These are phyloP conservation scores for Graptemys geographica DNA, from an alignment of 2,797 vertebrate genomes.

Conservation along the genomic window DNA sequence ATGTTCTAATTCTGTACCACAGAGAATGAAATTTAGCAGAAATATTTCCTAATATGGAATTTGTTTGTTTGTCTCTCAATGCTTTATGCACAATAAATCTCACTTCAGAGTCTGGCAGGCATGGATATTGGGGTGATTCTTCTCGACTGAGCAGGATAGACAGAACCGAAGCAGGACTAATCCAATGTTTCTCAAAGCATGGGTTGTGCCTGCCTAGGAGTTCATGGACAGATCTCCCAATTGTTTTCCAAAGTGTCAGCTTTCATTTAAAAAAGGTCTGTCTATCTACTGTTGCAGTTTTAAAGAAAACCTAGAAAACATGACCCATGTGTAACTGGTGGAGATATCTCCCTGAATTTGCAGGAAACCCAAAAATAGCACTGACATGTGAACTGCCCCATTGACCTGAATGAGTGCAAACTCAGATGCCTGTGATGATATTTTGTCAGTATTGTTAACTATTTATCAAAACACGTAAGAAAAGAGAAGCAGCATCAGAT, in stretches of 20 bases:
- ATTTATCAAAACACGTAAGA: too few relatives aligned
- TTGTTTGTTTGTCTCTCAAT: neutral
- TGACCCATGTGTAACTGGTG: too few relatives aligned
- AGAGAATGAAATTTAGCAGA: neutral
- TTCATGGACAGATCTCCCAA: neutral
- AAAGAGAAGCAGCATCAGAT: too few relatives aligned
- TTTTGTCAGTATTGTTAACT: too few relatives aligned
- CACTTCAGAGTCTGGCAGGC: neutral
- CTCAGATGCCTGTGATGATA: neutral
- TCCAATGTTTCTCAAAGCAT: neutral
- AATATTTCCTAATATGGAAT: fast-evolving
- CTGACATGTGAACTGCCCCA: neutral
- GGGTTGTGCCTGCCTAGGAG: neutral
- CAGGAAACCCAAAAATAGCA: neutral
- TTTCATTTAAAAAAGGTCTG: neutral
- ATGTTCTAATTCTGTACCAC: neutral
- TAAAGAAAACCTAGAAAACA: neutral
- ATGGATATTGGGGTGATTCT: neutral
- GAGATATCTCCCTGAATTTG: too few relatives aligned
- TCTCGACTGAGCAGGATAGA: neutral
- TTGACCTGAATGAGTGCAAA: neutral
- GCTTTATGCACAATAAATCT: neutral
- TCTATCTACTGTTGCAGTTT: neutral
- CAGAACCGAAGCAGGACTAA: neutral
- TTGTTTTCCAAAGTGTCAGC: fast-evolving